Evolutionary conservation across 92 coral and sea anemone species (phyloP).

Genomic region (Blastomussa wellsi): DNA sequence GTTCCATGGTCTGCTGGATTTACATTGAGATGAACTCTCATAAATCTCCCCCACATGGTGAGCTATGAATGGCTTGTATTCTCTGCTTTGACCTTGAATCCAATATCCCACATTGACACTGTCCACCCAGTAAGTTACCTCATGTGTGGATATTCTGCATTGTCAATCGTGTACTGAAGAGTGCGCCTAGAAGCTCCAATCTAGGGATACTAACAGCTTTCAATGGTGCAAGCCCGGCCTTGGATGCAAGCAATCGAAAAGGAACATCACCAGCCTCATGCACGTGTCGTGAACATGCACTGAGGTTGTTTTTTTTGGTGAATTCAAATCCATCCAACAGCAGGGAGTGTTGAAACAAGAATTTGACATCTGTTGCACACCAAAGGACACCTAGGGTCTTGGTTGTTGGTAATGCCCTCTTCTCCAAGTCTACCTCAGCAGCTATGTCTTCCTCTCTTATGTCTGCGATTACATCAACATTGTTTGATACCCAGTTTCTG

Average conservation of each 20-base stretch:
- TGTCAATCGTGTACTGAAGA: slow-evolving; percentile 37
- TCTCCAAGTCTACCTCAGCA: too few species aligned
- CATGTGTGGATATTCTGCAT: slow-evolving; percentile 28
- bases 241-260: slow-evolving; percentile 49
- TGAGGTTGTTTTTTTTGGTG: too few species aligned
- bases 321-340: slow-evolving; percentile 38
- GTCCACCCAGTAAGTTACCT: slow-evolving; percentile 52
- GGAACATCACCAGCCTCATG: slow-evolving; percentile 30
- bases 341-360: slow-evolving; percentile 33
- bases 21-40: slow-evolving; percentile 53
- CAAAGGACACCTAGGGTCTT: too few species aligned
- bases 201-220: slow-evolving; percentile 67
- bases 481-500: slow-evolving; percentile 35
- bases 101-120: slow-evolving; percentile 43
- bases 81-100: too few species aligned
- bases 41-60: slow-evolving; percentile 55
- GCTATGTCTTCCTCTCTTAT: slow-evolving; percentile 20
- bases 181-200: slow-evolving; percentile 50
- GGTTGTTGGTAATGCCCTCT: too few species aligned
- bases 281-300: slow-evolving; percentile 39
- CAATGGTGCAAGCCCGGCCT: slow-evolving; percentile 67
- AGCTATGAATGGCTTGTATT: too few species aligned
- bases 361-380: slow-evolving; percentile 36
- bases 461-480: background rate
- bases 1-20: slow-evolving; percentile 71